Evolutionary conservation across 2,113 vertebrate genomes (phyloP).

Genomic region (Prochilodus magdalenae): DNA sequence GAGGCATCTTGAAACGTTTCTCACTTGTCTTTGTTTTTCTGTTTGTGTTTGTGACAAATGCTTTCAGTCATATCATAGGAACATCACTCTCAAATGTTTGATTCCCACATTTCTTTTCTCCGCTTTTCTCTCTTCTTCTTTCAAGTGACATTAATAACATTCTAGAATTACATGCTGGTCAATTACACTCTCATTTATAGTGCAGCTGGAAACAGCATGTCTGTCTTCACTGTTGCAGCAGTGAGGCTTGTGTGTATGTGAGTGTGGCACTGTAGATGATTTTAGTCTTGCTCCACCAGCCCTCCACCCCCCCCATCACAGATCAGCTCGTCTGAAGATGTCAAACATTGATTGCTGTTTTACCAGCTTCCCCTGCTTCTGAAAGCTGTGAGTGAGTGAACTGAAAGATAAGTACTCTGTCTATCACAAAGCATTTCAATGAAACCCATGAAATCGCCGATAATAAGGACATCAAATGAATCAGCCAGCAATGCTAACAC

Average conservation of each 20-base stretch:
- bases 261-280: not conserved
- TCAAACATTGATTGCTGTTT: conserved; percentile 21
- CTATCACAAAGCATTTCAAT: not conserved
- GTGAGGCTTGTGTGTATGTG: conserved; percentile 7
- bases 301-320: not conserved
- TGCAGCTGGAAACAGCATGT: conserved; percentile 15
- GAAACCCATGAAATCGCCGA: not conserved
- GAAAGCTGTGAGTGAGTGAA: not conserved
- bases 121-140: not conserved
- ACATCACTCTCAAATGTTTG: conserved; percentile 8
- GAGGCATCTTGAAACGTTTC: conserved; percentile 5
- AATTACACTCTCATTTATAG: not conserved
- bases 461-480: not conserved
- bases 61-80: conserved; percentile 27
- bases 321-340: conserved; percentile 24
- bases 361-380: not conserved
- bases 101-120: not conserved
- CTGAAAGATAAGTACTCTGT: not conserved
- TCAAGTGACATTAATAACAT: not conserved
- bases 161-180: not conserved
- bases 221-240: conserved; percentile 15
- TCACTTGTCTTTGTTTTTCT: not conserved
- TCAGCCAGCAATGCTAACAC: no score
- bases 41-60: conserved; percentile 1
- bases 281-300: conserved; percentile 30